phyloP scores from a whole-genome alignment of 2,797 vertebrate species.

The Pantherophis alleghaniensis region DNA sequence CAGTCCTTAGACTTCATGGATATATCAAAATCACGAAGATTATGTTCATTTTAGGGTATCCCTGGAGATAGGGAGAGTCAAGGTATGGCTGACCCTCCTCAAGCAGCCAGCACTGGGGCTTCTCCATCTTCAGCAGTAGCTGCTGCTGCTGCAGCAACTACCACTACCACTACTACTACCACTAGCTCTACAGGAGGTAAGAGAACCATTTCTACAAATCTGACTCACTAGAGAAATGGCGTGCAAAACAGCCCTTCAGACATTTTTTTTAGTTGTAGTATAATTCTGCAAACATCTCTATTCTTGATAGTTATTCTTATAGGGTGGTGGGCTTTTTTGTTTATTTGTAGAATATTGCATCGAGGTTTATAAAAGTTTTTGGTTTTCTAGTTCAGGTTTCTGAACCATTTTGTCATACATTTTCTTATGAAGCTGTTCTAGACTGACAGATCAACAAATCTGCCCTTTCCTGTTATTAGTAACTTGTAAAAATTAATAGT shows the following conservation, averaged over 20 bases:
- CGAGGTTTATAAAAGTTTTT: background rate
- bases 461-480: background rate
- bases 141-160: slow-evolving; percentile 64
- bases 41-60: slow-evolving; percentile 79
- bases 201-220: background rate
- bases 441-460: background rate
- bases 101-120: slow-evolving; percentile 66
- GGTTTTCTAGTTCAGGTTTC: background rate
- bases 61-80: slow-evolving; percentile 82
- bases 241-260: background rate
- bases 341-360: background rate
- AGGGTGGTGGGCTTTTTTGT: background rate
- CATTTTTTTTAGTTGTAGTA: background rate
- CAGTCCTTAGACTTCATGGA: background rate
- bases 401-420: background rate
- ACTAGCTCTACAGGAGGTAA: slow-evolving; percentile 81
- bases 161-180: slow-evolving; percentile 56
- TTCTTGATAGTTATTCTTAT: background rate
- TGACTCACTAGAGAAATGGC: background rate
- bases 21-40: background rate
- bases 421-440: background rate
- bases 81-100: slow-evolving; percentile 75
- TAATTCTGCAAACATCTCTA: background rate
- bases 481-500: background rate
- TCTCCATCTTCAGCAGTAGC: slow-evolving; percentile 68